These are phyloP conservation scores for Lysandra coridon DNA, from an alignment of 2,888 invertebrate genomes.

Conservation along the genomic window DNA sequence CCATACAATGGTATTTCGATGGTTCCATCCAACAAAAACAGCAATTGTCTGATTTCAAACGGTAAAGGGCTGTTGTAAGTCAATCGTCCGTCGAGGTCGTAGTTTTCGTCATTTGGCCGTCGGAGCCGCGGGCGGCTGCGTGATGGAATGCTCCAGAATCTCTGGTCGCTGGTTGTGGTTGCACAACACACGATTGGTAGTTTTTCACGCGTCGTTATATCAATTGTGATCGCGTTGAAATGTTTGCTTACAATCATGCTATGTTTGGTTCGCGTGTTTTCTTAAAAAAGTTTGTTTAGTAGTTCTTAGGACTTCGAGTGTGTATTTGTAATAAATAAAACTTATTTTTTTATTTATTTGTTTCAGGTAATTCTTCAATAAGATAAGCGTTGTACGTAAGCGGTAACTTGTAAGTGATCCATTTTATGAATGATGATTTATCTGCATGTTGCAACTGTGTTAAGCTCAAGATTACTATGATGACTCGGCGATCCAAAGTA, in stretches of 20 bases:
- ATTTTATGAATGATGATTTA: too few relatives aligned
- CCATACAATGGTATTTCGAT: neutral
- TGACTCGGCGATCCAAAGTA: too few relatives aligned
- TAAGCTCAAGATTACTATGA: too few relatives aligned
- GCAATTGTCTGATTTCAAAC: neutral
- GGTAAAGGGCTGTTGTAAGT: constrained; percentile 30
- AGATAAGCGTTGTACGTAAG: constrained; percentile 33
- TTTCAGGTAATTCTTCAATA: constrained; percentile 55
- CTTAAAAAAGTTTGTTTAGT: neutral
- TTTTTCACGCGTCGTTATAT: constrained; percentile 33
- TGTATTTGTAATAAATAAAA: constrained; percentile 1
- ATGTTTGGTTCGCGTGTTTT: constrained; percentile 15
- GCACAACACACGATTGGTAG: constrained; percentile 47
- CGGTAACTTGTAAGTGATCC: neutral
- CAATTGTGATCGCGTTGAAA: constrained; percentile 32
- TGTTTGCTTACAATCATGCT: constrained; percentile 27
- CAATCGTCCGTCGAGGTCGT: constrained; percentile 42
- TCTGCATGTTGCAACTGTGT: too few relatives aligned
- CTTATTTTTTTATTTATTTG: constrained; percentile 42
- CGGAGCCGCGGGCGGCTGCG: constrained; percentile 50
- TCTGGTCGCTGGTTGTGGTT: constrained; percentile 45
- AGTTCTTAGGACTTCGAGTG: neutral
- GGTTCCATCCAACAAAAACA: neutral
- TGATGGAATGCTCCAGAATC: constrained; percentile 57
- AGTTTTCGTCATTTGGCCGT: constrained; percentile 56